phyloP scores from a whole-genome alignment of 2,113 vertebrate species.

The Propithecus coquereli region DNA sequence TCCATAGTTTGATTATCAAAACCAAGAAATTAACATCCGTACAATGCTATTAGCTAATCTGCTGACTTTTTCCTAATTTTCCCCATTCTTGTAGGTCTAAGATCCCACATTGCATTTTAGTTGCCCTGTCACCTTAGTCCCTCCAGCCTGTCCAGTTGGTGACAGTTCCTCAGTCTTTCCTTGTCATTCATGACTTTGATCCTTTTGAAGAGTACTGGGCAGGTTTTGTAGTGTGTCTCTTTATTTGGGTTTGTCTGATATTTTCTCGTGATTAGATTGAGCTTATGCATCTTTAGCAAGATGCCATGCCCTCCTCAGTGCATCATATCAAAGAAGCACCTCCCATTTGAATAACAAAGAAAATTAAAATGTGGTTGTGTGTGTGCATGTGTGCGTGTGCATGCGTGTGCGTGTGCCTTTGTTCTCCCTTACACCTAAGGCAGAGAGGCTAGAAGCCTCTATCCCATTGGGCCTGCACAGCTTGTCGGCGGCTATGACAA shows the following conservation, averaged over 20 bases:
- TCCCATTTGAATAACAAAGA: neutral
- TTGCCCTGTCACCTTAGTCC: neutral
- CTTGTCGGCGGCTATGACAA: slow-evolving; percentile 45
- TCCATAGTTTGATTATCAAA: neutral
- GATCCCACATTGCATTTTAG: neutral
- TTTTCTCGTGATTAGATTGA: neutral
- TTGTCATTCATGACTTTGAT: neutral
- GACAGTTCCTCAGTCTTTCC: neutral
- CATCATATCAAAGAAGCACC: neutral
- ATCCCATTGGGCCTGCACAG: neutral
- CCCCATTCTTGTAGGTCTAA: neutral
- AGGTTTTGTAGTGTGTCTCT: neutral
- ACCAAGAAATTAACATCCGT: neutral
- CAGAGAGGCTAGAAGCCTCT: neutral
- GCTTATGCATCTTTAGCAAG: neutral
- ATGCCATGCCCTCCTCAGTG: neutral
- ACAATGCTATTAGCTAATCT: neutral
- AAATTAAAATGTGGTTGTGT: neutral
- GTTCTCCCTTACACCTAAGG: neutral
- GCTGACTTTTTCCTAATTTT: neutral
- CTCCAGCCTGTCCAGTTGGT: neutral
- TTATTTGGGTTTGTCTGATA: neutral
- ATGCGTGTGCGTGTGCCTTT: no score
- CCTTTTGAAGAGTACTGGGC: neutral
- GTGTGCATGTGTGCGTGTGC: neutral